A percentile compares a stretch with the other conserved stretches of the same genome.
phyloP scores from a whole-genome alignment of 2,888 invertebrate species.

The Mylabris sibirica region DNA sequence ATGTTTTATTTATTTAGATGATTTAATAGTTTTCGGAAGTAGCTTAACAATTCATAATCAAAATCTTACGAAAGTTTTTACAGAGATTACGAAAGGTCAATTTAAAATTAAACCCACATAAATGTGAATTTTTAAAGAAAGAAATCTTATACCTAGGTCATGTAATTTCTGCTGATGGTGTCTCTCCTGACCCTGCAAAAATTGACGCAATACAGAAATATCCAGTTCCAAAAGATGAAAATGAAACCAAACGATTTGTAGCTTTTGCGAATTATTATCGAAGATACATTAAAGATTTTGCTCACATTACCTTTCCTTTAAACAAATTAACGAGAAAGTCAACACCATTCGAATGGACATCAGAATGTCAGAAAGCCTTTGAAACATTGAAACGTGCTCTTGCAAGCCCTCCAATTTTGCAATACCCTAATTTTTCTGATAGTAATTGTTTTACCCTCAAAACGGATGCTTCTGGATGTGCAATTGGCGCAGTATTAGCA shows the following conservation, averaged over 20 bases:
- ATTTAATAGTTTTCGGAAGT: slow-evolving; percentile 38
- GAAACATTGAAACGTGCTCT: slow-evolving; percentile 29
- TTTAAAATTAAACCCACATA: slow-evolving; percentile 40
- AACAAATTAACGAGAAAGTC: slow-evolving; percentile 16
- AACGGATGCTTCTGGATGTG: slow-evolving; percentile 32
- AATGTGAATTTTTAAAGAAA: slow-evolving; percentile 36
- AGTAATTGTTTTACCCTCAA: slow-evolving; percentile 28
- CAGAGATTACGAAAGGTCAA: slow-evolving; percentile 30
- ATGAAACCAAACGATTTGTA: slow-evolving; percentile 27
- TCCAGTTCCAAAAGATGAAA: slow-evolving; percentile 16
- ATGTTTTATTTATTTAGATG: slow-evolving; percentile 38
- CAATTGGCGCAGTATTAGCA: slow-evolving; percentile 33
- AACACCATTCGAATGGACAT: slow-evolving; percentile 22
- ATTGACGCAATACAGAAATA: not conserved
- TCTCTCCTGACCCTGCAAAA: too few species aligned
- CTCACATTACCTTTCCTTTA: not conserved
- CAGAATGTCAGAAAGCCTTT: slow-evolving; percentile 32
- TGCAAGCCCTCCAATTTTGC: slow-evolving; percentile 23
- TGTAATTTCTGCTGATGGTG: too few species aligned
- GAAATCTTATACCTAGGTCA: too few species aligned
- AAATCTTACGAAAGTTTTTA: slow-evolving; percentile 37
- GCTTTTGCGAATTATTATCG: slow-evolving; percentile 2
- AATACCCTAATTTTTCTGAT: slow-evolving; percentile 32
- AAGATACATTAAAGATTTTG: slow-evolving; percentile 20
- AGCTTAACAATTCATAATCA: slow-evolving; percentile 36